These are phyloP conservation scores for Lasiommata megera DNA, from an alignment of 2,888 invertebrate genomes.

Conservation along the genomic window DNA sequence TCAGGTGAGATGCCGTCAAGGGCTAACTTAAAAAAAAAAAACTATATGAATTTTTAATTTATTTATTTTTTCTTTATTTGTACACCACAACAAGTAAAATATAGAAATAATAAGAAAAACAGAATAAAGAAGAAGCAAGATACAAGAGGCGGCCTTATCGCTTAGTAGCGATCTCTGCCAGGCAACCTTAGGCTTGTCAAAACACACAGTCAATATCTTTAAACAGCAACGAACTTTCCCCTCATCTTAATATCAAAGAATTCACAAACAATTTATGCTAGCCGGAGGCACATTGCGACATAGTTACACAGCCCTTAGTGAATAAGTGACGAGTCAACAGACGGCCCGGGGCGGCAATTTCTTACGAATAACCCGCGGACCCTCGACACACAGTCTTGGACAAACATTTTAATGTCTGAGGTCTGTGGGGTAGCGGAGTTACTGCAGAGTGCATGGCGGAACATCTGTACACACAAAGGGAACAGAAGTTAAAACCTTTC, in stretches of 20 bases:
- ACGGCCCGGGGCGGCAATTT: conserved; percentile 17
- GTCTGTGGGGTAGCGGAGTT: background rate
- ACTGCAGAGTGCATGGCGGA: background rate
- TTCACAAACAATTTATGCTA: conserved; percentile 25
- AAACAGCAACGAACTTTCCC: conserved; percentile 2
- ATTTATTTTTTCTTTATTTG: too few relatives aligned
- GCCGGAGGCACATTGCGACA: conserved; percentile 16
- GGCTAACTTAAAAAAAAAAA: too few relatives aligned
- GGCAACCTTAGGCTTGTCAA: too few relatives aligned
- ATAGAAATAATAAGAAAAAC: too few relatives aligned
- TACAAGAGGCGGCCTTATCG: too few relatives aligned
- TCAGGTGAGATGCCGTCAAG: too few relatives aligned
- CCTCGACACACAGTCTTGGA: conserved; percentile 10
- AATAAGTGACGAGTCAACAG: conserved; percentile 23
- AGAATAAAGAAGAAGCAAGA: too few relatives aligned
- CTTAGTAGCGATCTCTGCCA: too few relatives aligned
- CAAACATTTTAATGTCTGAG: conserved; percentile 19
- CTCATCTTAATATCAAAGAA: conserved; percentile 27
- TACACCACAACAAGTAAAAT: too few relatives aligned
- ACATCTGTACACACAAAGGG: background rate
- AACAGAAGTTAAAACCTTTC: too few relatives aligned
- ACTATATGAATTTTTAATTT: too few relatives aligned
- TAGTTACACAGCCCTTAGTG: conserved; percentile 16
- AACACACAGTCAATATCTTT: background rate
- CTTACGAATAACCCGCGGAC: conserved; percentile 8